Evolutionary conservation across 2,113 vertebrate genomes (phyloP).

Genomic region (Petrocephalus microphthalmus): DNA sequence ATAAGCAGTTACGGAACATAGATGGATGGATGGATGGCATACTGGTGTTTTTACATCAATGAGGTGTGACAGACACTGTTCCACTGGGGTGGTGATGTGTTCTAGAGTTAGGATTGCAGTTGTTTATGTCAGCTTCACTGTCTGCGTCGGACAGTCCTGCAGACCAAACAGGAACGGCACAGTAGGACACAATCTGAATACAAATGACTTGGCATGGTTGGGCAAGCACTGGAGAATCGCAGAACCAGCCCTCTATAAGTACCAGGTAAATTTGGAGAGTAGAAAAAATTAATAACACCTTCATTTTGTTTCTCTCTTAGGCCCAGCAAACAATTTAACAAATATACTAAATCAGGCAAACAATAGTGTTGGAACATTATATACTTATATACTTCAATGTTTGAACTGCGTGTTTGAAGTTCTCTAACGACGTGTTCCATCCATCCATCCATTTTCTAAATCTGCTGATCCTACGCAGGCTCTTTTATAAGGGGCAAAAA

Average conservation of each 20-base stretch:
- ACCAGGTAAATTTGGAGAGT: background rate
- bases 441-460: background rate
- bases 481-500: background rate
- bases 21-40: background rate
- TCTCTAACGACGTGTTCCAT: background rate
- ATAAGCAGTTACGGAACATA: too few species aligned
- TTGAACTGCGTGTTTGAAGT: background rate
- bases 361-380: background rate
- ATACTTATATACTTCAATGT: background rate
- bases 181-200: background rate
- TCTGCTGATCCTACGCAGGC: background rate
- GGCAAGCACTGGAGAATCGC: background rate
- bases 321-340: background rate
- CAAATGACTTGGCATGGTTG: background rate
- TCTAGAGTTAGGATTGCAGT: background rate
- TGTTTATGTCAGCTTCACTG: background rate
- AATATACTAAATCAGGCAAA: background rate
- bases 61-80: background rate
- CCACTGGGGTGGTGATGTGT: background rate
- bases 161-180: background rate
- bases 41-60: background rate
- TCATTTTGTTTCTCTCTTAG: background rate
- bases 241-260: background rate
- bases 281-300: background rate
- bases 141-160: background rate